Base-by-base conservation (phyloP, 2,113 vertebrate genomes). In the Stigmatopora argus region DNA sequence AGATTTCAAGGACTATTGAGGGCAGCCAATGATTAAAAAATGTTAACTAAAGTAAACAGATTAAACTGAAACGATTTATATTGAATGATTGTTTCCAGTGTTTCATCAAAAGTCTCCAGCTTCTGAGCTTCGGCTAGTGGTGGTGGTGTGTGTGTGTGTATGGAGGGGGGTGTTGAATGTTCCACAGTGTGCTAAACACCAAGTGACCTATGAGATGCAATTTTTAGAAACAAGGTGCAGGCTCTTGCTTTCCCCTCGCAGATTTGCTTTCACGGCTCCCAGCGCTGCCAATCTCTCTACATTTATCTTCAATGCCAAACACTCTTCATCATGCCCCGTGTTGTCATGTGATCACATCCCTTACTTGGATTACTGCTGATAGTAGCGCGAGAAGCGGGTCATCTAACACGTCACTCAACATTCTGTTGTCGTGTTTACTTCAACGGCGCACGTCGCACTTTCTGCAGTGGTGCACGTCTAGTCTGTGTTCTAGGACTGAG, bases 151-250 rank as follows among this genome's bases (percentile, higher is more conserved):
- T 12, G 63, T 12, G 23, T 45, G 62, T 70, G 77, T 48, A 34
- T 66, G 62, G n/a, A n/a, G 31, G 62, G 65, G 7, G 53, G 41
- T 66, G 67, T 21, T 62, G 65, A 64, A 68, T 72, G 82, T 87
- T 81, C 83, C 83, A 82, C 81, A 75, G 72, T 82, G 88, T 90
- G 75, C 87, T 75, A 74, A 85, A 85, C 83, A 85, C 78, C 74
- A 73, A 88, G 81, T 89, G 86, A 89, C 86, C 85, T 83, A 77
- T 86, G 81, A 73, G 82, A 78, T 83, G 87, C 87, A 91, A 88
- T 91, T 91, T 90, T 89, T 91, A 90, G 89, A 88, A 87, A 71
- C 80, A 78, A 82, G 81, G 75, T 82, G 73, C 82, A 78, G 72
- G 76, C 79, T 69, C 75, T 83, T 65, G 67, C 82, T 84, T 70